These are phyloP conservation scores for Pungitius pungitius DNA, from an alignment of 2,113 vertebrate genomes.

Conservation along the genomic window DNA sequence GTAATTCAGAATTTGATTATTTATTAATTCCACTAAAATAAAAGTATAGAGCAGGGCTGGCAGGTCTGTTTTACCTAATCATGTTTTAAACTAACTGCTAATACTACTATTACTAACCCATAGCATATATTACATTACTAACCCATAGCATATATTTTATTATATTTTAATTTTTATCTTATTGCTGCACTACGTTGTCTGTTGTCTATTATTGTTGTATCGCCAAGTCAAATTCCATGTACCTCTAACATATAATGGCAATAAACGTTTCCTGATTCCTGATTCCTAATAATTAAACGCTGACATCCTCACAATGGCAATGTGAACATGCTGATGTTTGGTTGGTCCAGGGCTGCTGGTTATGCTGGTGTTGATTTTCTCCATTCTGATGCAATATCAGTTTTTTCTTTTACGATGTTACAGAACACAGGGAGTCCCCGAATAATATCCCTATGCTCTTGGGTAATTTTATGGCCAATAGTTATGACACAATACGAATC, in stretches of 20 bases:
- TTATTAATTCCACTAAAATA: neutral
- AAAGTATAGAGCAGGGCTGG: neutral
- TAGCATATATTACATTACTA: too few relatives aligned
- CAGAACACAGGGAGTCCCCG: neutral
- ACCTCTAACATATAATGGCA: too few relatives aligned
- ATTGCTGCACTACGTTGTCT: too few relatives aligned
- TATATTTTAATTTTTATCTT: too few relatives aligned
- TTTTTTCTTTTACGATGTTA: too few relatives aligned
- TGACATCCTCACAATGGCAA: neutral
- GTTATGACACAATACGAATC: neutral
- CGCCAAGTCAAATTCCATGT: too few relatives aligned
- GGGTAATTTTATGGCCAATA: neutral
- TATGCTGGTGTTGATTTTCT: neutral
- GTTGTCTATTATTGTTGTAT: too few relatives aligned
- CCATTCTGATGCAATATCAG: neutral
- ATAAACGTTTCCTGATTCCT: too few relatives aligned
- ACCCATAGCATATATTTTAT: too few relatives aligned
- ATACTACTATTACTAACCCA: too few relatives aligned
- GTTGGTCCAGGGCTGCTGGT: neutral
- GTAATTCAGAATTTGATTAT: slow-evolving; percentile 7
- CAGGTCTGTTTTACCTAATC: neutral
- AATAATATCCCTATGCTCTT: neutral
- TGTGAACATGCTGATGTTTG: neutral
- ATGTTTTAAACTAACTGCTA: neutral
- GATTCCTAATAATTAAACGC: too few relatives aligned